Percentiles rank a stretch among this genome's conserved stretches.
These are phyloP conservation scores for Empidonax alnorum DNA, from an alignment of 2,113 vertebrate species.

Conservation along the genomic window DNA sequence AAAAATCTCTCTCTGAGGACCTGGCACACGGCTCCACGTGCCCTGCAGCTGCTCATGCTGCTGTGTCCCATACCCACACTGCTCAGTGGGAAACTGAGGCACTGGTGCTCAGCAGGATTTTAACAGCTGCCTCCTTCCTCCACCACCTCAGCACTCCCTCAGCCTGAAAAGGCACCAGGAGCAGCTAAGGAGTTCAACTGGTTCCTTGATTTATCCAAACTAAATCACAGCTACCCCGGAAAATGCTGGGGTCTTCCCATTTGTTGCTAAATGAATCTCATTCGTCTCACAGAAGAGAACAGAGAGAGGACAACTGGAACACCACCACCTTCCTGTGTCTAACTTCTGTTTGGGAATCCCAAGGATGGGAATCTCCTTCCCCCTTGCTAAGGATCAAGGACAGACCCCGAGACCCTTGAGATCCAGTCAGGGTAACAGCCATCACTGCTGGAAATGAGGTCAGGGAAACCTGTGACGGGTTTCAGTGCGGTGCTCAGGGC, in stretches of 20 bases:
- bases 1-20: neutral
- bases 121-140: neutral
- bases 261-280: neutral
- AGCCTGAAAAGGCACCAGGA: neutral
- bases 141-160: neutral
- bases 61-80: fast-evolving
- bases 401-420: neutral
- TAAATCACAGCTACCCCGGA: neutral
- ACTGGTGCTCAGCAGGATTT: neutral
- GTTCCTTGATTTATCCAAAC: neutral
- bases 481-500: neutral
- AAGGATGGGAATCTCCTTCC: neutral
- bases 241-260: neutral
- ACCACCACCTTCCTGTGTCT: neutral
- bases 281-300: neutral
- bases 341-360: neutral
- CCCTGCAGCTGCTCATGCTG: neutral
- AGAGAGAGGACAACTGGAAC: neutral
- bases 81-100: neutral
- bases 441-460: neutral
- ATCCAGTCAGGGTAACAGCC: neutral
- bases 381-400: neutral
- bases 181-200: neutral
- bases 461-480: neutral
- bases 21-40: fast-evolving